These are phyloP conservation scores for Microchirus variegatus DNA, from an alignment of 2,797 vertebrate genomes.

Conservation along the genomic window DNA sequence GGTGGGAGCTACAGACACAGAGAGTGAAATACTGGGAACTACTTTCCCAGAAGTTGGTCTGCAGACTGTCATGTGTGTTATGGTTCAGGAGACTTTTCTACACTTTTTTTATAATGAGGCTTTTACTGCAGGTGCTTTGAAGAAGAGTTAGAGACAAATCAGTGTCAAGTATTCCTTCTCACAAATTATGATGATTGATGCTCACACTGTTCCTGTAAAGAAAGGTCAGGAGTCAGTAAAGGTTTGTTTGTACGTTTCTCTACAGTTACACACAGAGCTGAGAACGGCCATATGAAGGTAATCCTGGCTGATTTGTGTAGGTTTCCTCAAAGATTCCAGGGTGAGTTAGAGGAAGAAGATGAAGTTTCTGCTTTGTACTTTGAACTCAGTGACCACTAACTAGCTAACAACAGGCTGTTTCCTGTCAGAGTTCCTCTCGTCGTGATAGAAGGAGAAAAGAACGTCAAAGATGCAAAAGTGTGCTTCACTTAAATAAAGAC, in stretches of 20 bases:
- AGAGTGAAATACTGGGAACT: constrained; percentile 61
- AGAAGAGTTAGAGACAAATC: not conserved
- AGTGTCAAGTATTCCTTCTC: constrained; percentile 4
- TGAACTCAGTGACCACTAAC: too few relatives aligned
- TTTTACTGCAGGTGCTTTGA: constrained; percentile 17
- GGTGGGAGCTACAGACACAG: constrained; percentile 50
- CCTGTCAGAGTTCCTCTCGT: too few relatives aligned
- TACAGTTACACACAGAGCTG: too few relatives aligned
- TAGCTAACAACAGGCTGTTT: too few relatives aligned
- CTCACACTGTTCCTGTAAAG: not conserved
- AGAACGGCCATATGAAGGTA: too few relatives aligned
- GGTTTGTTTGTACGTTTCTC: not conserved
- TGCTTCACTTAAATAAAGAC: too few relatives aligned
- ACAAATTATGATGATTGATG: not conserved
- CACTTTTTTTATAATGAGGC: constrained; percentile 38
- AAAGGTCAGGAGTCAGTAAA: not conserved
- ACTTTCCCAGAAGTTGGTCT: constrained; percentile 70
- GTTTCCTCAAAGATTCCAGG: too few relatives aligned
- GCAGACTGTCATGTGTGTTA: constrained; percentile 63
- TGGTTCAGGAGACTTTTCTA: constrained; percentile 58
- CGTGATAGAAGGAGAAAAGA: too few relatives aligned
- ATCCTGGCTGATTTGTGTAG: too few relatives aligned
- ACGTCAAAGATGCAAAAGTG: too few relatives aligned
- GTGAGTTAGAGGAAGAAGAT: too few relatives aligned
- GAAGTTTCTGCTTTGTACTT: too few relatives aligned